These are phyloP conservation scores for Mythimna albipuncta DNA, from an alignment of 2,888 invertebrate genomes.

Conservation along the genomic window DNA sequence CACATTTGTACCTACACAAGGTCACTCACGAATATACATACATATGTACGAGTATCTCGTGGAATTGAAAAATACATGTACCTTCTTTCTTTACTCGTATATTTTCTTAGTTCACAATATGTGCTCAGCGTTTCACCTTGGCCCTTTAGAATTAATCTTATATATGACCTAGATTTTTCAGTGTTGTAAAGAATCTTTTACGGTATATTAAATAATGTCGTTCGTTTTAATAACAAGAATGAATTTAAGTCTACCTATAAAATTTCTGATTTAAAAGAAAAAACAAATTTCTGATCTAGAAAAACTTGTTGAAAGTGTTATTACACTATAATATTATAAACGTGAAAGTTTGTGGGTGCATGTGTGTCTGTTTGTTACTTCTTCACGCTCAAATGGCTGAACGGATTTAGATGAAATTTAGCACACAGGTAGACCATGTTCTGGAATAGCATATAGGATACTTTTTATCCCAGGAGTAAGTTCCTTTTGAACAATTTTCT, in stretches of 20 bases:
- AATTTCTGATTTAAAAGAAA: background rate
- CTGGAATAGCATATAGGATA: no score
- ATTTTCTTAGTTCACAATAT: conserved; percentile 57
- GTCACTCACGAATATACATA: conserved; percentile 77
- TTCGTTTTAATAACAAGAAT: background rate
- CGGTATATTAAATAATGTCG: background rate
- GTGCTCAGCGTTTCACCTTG: conserved; percentile 49
- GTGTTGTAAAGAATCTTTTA: background rate
- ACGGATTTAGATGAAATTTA: no score
- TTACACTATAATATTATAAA: no score
- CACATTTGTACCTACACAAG: conserved; percentile 78
- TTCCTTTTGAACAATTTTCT: no score
- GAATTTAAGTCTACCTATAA: background rate
- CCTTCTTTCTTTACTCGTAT: conserved; percentile 56
- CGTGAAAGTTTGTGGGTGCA: no score
- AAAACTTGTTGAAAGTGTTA: no score
- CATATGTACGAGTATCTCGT: conserved; percentile 71
- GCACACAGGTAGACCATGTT: no score
- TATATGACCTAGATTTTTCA: conserved; percentile 23
- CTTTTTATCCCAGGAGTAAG: no score
- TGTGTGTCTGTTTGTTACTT: no score
- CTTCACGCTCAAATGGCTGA: no score
- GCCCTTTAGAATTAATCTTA: conserved; percentile 43
- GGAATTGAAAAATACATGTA: conserved; percentile 81
- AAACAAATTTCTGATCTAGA: no score